phyloP scores from a whole-genome alignment of 2,113 vertebrate species.

The Equus przewalskii region DNA sequence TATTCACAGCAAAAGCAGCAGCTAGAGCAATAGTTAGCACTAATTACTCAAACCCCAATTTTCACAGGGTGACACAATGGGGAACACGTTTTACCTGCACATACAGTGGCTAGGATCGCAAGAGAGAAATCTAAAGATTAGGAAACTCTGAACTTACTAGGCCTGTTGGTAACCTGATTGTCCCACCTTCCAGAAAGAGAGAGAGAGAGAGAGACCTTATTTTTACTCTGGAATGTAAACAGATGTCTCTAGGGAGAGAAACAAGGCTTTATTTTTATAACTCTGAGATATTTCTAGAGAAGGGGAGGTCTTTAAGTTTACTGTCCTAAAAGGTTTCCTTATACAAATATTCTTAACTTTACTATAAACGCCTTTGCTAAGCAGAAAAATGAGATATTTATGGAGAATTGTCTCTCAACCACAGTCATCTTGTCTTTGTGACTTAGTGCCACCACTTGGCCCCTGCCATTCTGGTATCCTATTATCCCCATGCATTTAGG shows the following conservation, averaged over 20 bases:
- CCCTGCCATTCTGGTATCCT: not conserved
- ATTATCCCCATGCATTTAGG: not conserved
- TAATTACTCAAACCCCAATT: not conserved
- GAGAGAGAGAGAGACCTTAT: not conserved
- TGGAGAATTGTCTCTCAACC: not conserved
- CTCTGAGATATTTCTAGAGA: not conserved
- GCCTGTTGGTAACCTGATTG: not conserved
- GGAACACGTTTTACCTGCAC: not conserved
- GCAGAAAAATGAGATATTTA: not conserved
- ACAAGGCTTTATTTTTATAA: not conserved
- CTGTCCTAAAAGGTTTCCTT: not conserved
- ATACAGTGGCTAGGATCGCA: not conserved
- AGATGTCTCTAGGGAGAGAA: not conserved
- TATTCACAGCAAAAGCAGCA: not conserved
- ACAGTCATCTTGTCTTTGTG: not conserved
- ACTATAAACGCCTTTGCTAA: not conserved
- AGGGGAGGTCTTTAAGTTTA: not conserved
- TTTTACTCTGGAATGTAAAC: not conserved
- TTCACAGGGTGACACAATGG: not conserved
- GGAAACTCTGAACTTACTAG: not conserved
- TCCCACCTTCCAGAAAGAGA: not conserved
- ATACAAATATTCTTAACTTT: not conserved
- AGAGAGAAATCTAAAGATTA: not conserved
- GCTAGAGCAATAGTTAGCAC: not conserved
- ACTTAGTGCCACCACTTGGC: not conserved